These are phyloP conservation scores for Eledone cirrhosa DNA, from an alignment of 2,888 invertebrate genomes.

Conservation along the genomic window DNA sequence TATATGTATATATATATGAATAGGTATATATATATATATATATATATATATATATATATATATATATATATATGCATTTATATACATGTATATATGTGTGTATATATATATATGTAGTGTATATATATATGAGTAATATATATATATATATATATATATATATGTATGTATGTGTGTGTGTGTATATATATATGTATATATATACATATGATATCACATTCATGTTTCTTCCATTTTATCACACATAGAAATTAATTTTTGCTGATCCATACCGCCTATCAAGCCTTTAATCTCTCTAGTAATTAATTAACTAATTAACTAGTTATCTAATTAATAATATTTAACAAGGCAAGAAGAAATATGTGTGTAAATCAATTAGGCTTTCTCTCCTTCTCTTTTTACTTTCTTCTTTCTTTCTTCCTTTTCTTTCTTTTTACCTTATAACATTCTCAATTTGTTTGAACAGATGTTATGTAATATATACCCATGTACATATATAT, in stretches of 20 bases:
- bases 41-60: constrained; percentile 8
- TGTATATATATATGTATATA: neutral
- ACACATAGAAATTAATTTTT: too few species aligned
- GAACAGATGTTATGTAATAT: too few species aligned
- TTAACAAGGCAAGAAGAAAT: too few species aligned
- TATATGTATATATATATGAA: neutral
- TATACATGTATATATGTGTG: neutral
- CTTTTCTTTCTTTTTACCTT: neutral
- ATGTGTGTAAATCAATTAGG: neutral
- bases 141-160: constrained; percentile 7
- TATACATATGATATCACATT: neutral
- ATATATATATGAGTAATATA: neutral
- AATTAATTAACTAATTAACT: too few species aligned
- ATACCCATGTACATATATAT: too few species aligned
- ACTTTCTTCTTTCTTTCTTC: neutral
- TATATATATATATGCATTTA: neutral
- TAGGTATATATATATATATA: constrained; percentile 3
- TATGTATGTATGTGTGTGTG: neutral
- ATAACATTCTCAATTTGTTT: too few species aligned
- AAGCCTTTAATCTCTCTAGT: too few species aligned
- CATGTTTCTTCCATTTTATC: neutral
- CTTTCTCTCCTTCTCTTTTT: neutral
- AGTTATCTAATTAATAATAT: too few species aligned
- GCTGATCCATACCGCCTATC: too few species aligned
- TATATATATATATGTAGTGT: neutral